phyloP scores from a whole-genome alignment of 2,113 vertebrate genomes.

The Tichodroma muraria region DNA sequence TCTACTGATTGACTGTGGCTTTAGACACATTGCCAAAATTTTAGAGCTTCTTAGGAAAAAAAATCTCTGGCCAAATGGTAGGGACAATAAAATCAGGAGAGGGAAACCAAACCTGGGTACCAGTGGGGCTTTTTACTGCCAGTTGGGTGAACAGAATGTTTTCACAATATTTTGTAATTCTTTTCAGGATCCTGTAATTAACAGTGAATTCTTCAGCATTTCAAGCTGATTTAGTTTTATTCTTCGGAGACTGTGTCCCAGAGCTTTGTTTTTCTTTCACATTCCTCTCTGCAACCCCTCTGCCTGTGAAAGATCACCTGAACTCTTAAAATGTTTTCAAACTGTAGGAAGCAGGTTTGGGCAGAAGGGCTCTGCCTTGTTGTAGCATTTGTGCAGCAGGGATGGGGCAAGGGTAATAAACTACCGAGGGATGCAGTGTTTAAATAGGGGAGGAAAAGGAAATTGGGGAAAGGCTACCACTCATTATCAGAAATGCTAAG shows the following conservation, averaged over 20 bases:
- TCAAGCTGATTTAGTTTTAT: neutral
- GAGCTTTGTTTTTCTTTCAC: neutral
- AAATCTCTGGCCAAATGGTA: neutral
- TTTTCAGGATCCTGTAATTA: neutral
- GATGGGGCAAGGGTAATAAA: neutral
- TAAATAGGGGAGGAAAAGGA: neutral
- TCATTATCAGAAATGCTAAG: neutral
- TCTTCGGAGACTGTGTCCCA: neutral
- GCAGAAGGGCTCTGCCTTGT: neutral
- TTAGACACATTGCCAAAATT: neutral
- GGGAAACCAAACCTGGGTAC: neutral
- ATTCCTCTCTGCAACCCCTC: neutral
- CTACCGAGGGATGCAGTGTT: neutral
- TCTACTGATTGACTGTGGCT: neutral
- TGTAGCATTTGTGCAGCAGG: neutral
- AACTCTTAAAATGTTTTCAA: neutral
- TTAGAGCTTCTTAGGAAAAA: neutral
- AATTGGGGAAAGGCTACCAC: neutral
- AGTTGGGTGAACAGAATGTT: neutral
- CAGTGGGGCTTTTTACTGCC: neutral
- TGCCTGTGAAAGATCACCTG: neutral
- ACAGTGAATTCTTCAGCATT: neutral
- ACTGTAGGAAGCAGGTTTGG: neutral
- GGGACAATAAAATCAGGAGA: neutral
- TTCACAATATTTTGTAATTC: neutral